phyloP scores from a whole-genome alignment of 2,888 invertebrate genomes.

The Polydrusus cervinus region DNA sequence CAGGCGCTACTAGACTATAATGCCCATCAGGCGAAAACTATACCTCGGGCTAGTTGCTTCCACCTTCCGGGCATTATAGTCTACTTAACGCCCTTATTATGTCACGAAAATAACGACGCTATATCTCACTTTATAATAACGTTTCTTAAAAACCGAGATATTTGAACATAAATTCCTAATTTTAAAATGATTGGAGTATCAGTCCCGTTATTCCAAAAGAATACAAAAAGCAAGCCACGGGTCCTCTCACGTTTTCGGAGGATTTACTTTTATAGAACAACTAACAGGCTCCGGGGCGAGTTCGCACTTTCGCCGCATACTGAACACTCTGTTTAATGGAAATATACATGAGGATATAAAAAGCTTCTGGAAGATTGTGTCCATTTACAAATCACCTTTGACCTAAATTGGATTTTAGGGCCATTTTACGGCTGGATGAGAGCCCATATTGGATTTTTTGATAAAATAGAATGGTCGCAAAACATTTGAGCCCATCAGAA shows the following conservation, averaged over 20 bases:
- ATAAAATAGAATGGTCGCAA: neutral
- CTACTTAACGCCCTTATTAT: too few species aligned
- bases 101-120: too few species aligned
- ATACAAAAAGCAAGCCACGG: conserved; percentile 66
- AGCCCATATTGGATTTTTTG: neutral
- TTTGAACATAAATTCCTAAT: conserved; percentile 35
- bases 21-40: too few species aligned
- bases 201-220: conserved; percentile 58
- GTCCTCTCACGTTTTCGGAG: conserved; percentile 67
- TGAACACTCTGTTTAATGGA: conserved; percentile 68
- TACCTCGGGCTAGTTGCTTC: too few species aligned
- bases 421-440: conserved; percentile 33
- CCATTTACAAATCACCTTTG: conserved; percentile 64
- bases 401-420: conserved; percentile 59
- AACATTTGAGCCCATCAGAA: neutral
- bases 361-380: conserved; percentile 61
- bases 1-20: too few species aligned
- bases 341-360: conserved; percentile 69
- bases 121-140: too few species aligned
- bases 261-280: conserved; percentile 71
- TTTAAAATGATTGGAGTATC: conserved; percentile 45
- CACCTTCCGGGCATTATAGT: too few species aligned
- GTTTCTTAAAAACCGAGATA: neutral
- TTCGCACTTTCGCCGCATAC: conserved; percentile 66
- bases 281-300: conserved; percentile 68